These are phyloP conservation scores for Centropristis striata DNA, from an alignment of 2,113 vertebrate genomes.

Conservation along the genomic window DNA sequence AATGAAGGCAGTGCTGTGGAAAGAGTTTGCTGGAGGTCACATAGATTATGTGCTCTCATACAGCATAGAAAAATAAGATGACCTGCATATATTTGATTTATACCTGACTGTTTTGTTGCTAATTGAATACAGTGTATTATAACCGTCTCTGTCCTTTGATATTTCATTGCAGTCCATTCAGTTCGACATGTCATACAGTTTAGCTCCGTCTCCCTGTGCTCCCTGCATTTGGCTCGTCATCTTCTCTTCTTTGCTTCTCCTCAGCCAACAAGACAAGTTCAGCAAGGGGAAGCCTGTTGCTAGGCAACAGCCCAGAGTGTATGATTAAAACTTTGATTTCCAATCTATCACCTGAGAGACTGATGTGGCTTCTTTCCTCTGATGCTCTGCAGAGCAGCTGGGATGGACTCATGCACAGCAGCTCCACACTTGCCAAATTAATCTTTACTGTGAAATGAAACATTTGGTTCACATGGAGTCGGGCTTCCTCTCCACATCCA, in stretches of 20 bases:
- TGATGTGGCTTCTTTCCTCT: slow-evolving; percentile 71
- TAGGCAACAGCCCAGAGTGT: slow-evolving; percentile 78
- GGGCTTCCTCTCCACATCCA: slow-evolving; percentile 22
- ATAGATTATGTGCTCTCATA: not conserved
- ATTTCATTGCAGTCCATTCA: slow-evolving; percentile 38
- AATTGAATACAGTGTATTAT: not conserved
- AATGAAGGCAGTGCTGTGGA: not conserved
- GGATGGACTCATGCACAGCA: slow-evolving; percentile 50
- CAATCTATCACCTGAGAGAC: slow-evolving; percentile 82
- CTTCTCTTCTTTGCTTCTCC: slow-evolving; percentile 69
- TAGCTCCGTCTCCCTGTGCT: slow-evolving; percentile 20
- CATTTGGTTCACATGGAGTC: slow-evolving; percentile 59
- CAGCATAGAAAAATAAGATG: not conserved
- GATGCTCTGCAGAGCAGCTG: slow-evolving; percentile 69
- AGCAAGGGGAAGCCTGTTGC: slow-evolving; percentile 77
- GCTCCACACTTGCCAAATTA: slow-evolving; percentile 57
- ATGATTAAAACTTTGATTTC: slow-evolving; percentile 86
- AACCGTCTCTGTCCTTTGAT: slow-evolving; percentile 18
- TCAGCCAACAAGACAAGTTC: slow-evolving; percentile 69
- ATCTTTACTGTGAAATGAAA: slow-evolving; percentile 69
- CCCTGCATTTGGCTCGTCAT: slow-evolving; percentile 52
- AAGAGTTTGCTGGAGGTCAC: slow-evolving; percentile 2
- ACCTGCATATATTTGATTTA: not conserved
- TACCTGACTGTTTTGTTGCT: not conserved
- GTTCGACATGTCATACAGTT: slow-evolving; percentile 26